These are phyloP conservation scores for Shargacucullia verbasci DNA, from an alignment of 2,888 invertebrate genomes.

Conservation along the genomic window DNA sequence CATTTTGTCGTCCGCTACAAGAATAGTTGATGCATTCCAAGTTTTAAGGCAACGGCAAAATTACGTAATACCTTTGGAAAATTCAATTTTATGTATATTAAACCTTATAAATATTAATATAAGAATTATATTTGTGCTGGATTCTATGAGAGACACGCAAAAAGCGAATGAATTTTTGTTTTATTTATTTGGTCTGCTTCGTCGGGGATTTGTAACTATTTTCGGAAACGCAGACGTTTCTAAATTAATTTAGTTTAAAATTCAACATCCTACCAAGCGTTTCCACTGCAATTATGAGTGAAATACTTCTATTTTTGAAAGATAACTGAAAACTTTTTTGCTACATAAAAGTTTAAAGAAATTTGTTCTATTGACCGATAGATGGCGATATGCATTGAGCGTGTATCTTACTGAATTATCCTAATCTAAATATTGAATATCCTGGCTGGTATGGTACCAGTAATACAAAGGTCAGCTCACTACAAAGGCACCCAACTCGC, in stretches of 20 bases:
- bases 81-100: background rate
- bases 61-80: background rate
- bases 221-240: conserved; percentile 25
- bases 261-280: background rate
- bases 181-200: conserved; percentile 34
- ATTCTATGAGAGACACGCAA: background rate
- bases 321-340: no score
- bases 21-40: conserved; percentile 44
- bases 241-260: conserved; percentile 20
- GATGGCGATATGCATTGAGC: no score
- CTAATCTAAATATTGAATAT: no score
- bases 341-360: no score
- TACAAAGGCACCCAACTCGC: no score
- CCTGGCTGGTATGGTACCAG: no score
- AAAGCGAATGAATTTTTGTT: conserved; percentile 19
- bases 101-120: accelerated
- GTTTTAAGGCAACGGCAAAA: conserved; percentile 17
- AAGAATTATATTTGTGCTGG: background rate
- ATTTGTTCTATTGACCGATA: no score
- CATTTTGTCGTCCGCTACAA: conserved; percentile 41
- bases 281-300: background rate
- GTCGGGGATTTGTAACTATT: conserved; percentile 41
- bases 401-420: no score
- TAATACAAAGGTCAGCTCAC: no score
- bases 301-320: background rate